Conservation (phyloP, 2,888 invertebrate species). For the Globia sparganii region DNA sequence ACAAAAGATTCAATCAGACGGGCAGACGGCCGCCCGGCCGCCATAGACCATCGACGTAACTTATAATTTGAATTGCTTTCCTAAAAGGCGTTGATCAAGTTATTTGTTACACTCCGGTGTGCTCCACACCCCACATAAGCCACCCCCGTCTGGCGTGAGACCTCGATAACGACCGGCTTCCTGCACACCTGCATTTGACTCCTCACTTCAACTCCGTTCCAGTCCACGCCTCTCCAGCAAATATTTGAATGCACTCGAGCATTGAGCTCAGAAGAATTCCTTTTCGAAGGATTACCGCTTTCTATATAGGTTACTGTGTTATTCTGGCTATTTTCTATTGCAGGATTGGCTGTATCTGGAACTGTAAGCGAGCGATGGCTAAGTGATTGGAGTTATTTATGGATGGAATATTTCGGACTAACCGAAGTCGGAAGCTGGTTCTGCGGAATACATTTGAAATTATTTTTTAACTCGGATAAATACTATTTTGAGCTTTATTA, state of each 20-base stretch:
- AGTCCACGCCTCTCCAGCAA: constrained; percentile 58
- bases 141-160: constrained; percentile 54
- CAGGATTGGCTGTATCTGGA: constrained; percentile 22
- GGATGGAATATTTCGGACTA: constrained; percentile 12
- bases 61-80: not conserved
- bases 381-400: constrained; percentile 58
- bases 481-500: not conserved
- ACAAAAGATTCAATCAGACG: no score
- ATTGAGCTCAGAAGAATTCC: constrained; percentile 56
- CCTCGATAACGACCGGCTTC: constrained; percentile 66
- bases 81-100: not conserved
- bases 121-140: constrained; percentile 40
- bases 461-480: not conserved
- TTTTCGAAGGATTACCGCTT: constrained; percentile 45
- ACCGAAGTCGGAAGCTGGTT: not conserved
- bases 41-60: no score
- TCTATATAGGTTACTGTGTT: constrained; percentile 53
- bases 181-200: constrained; percentile 65
- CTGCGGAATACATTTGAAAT: constrained; percentile 1
- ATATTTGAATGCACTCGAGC: constrained; percentile 66
- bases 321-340: constrained; percentile 34
- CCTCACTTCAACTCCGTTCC: constrained; percentile 59
- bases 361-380: constrained; percentile 23
- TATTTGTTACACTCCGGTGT: constrained; percentile 38
- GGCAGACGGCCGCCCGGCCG: not conserved